Percentiles rank a stretch among this genome's conserved stretches.
Evolutionary conservation across 2,888 invertebrate genomes (phyloP).

Genomic region (Clivina fossor): DNA sequence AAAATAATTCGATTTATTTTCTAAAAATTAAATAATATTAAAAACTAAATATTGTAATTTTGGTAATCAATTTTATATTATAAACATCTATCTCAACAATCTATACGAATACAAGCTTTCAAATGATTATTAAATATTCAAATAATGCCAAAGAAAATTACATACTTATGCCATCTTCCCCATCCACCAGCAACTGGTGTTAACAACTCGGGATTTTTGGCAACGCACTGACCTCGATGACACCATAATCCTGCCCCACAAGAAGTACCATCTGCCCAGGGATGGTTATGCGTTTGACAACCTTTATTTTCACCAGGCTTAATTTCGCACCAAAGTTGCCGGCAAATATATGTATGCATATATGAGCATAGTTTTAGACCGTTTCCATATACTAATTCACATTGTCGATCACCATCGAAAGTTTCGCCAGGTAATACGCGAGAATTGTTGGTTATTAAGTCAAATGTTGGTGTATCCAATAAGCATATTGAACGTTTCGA

Average conservation of each 20-base stretch:
- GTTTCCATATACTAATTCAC: slow-evolving; percentile 77
- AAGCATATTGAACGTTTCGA: slow-evolving; percentile 73
- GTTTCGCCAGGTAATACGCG: slow-evolving; percentile 67
- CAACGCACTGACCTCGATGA: slow-evolving; percentile 72
- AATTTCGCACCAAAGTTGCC: slow-evolving; percentile 75
- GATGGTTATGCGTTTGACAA: slow-evolving; percentile 80
- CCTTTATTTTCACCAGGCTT: slow-evolving; percentile 62
- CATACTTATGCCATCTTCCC: slow-evolving; percentile 50
- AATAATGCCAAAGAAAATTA: no score
- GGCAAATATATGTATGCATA: slow-evolving; percentile 53
- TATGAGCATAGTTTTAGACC: slow-evolving; percentile 12
- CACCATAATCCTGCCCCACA: slow-evolving; percentile 86
- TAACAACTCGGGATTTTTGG: slow-evolving; percentile 55
- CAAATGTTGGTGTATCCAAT: slow-evolving; percentile 62
- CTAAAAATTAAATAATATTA: no score
- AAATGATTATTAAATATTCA: no score
- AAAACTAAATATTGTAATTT: no score
- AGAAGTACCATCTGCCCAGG: slow-evolving; percentile 87
- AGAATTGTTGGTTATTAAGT: slow-evolving; percentile 48
- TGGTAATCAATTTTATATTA: no score
- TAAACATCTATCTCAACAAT: no score
- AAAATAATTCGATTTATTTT: no score
- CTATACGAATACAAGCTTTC: no score
- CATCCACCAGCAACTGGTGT: slow-evolving; percentile 53
- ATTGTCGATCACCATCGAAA: slow-evolving; percentile 77